Evolutionary conservation across 2,113 vertebrate genomes (phyloP).

Genomic region (Coptodon bakossiorum): DNA sequence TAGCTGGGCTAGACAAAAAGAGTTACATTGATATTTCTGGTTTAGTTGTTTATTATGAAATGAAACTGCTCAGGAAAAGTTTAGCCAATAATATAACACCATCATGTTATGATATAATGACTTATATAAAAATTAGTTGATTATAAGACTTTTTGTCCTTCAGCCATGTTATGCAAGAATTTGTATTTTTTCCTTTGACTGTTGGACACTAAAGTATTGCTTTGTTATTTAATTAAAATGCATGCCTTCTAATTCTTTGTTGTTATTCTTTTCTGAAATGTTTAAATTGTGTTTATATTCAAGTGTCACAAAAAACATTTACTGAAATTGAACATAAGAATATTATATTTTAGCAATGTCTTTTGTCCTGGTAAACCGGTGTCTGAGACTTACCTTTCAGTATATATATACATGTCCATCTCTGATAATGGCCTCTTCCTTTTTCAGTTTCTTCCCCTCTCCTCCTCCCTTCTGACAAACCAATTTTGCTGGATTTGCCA

Average conservation of each 20-base stretch:
- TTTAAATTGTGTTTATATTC: background rate
- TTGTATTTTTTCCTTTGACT: background rate
- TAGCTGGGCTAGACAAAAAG: background rate
- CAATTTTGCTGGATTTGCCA: background rate
- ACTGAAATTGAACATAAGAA: background rate
- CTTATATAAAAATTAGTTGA: background rate
- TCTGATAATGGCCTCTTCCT: background rate
- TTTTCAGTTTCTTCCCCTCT: background rate
- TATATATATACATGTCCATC: background rate
- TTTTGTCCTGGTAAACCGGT: background rate
- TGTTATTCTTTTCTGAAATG: background rate
- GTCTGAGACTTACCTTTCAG: background rate
- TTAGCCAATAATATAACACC: background rate
- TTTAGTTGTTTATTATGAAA: background rate
- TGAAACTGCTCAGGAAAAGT: background rate
- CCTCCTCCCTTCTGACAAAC: background rate
- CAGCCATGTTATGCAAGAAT: fast-evolving
- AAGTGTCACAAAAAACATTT: background rate
- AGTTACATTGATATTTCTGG: background rate
- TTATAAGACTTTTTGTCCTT: background rate
- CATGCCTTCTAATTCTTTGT: background rate
- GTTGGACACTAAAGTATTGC: background rate
- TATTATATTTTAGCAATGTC: background rate
- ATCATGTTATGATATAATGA: background rate
- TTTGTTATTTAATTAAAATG: background rate